These are phyloP conservation scores for Acanthurus tractus DNA, from an alignment of 2,797 vertebrate genomes.

Conservation along the genomic window DNA sequence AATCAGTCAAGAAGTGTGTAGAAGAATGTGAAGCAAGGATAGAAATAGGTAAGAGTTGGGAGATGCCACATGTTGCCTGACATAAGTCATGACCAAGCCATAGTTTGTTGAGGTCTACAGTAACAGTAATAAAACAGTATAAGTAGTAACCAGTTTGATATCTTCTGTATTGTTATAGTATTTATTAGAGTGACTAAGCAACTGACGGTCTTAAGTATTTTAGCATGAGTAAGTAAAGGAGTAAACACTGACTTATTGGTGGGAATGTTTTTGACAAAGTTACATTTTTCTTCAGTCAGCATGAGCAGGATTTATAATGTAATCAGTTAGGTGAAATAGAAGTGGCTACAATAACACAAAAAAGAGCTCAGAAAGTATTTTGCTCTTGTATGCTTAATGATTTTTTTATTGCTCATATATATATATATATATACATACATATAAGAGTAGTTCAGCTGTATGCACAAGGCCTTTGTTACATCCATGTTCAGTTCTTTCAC, in stretches of 20 bases:
- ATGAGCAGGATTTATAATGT: neutral
- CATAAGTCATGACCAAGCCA: neutral
- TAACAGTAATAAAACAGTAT: neutral
- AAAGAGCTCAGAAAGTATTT: neutral
- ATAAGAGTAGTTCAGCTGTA: neutral
- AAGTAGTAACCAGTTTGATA: neutral
- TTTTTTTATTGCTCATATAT: neutral
- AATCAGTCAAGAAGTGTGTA: conserved; percentile 89
- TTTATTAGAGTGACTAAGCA: neutral
- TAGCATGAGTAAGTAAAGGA: conserved; percentile 4
- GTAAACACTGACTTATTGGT: neutral
- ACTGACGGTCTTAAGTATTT: neutral
- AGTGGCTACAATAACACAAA: neutral
- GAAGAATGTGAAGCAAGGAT: conserved; percentile 95
- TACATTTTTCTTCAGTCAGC: neutral
- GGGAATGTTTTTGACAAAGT: neutral
- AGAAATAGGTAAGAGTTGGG: conserved; percentile 89
- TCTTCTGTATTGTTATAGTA: neutral
- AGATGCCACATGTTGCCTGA: conserved; percentile 7
- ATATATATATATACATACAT: too few species aligned
- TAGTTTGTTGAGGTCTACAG: neutral
- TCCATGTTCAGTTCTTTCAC: neutral
- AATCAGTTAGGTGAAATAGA: neutral
- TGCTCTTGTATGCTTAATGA: neutral
- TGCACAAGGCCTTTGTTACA: neutral